Base-by-base conservation (phyloP, 2,797 vertebrate genomes). In the Eleutherodactylus coqui region DNA sequence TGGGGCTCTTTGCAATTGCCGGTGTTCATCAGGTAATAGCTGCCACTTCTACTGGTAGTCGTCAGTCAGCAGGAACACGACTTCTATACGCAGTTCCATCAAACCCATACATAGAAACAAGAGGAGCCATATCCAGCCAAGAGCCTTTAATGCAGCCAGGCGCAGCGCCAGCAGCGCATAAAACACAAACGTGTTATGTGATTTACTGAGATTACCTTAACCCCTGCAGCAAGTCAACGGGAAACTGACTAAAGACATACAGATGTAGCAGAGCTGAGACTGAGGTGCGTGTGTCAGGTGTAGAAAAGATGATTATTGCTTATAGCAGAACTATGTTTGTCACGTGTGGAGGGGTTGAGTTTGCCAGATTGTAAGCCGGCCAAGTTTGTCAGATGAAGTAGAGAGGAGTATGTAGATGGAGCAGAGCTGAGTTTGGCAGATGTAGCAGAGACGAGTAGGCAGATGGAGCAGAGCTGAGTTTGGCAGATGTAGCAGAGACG, bases 101-200 rank as follows among this genome's bases (percentile, higher is more conserved):
- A 32, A 49, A 17, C 21, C 53, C 36, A 36, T 36, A 21, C 34
- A 32, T 21, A 14, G 47, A 64, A 51, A 60, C 14, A 41, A 27
- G 77, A 38, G 58, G 34, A 69, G 51, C 36, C 55, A 53, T 58
- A 36, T 64, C 9, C 76, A 55, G 62, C n/a, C 27, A 24, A 7
- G 14, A 69, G 34, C 75, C 79, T 47, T 34, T 75, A 86, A 82
- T 76, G 79, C 67, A 14, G 41, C 70, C 24, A 27, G 85, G 85
- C 85, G 34, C 43, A 5, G 53, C 5, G 79, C 85, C 85, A 86
- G 34, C 24, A 6, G 32, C 2, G 38, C 76, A 80, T 21, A 85
- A 85, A 78, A 58, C 72, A 49, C 60, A 67, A 51, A 79, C 10
- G 85, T 75, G 85, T 82, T 53, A 24, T 75, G 70, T 75, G 78